phyloP scores from a whole-genome alignment of 2,888 invertebrate species.

The Pterostichus niger region DNA sequence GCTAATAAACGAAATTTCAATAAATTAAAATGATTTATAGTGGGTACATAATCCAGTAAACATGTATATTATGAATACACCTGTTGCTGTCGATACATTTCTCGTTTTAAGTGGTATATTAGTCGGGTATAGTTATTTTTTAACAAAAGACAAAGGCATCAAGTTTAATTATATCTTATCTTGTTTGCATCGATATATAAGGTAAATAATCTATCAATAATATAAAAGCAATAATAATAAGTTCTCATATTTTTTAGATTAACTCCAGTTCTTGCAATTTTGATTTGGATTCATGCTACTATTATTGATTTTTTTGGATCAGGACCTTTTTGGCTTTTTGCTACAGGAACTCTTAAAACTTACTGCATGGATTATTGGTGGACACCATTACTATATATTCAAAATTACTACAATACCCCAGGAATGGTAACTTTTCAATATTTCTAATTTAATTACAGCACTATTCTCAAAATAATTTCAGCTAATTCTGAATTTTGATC shows the following conservation, averaged over 20 bases:
- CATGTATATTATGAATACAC: constrained; percentile 74
- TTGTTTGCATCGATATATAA: constrained; percentile 77
- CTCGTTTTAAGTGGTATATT: constrained; percentile 81
- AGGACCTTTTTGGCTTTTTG: constrained; percentile 51
- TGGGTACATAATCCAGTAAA: background rate
- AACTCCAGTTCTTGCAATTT: constrained; percentile 53
- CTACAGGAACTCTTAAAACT: background rate
- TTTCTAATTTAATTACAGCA: no score
- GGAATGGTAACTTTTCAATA: constrained; percentile 17
- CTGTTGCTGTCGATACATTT: constrained; percentile 83
- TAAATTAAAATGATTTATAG: constrained; percentile 20
- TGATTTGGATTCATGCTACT: constrained; percentile 38
- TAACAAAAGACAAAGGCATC: constrained; percentile 71
- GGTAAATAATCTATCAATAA: constrained; percentile 71
- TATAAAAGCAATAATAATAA: background rate
- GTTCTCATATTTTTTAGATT: constrained; percentile 25
- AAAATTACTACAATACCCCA: constrained; percentile 46
- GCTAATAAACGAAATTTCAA: background rate
- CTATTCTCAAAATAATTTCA: no score
- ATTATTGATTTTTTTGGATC: constrained; percentile 45
- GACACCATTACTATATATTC: constrained; percentile 37
- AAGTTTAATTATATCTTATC: constrained; percentile 73
- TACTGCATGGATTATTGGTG: constrained; percentile 52
- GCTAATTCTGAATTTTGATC: no score
- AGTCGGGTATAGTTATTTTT: constrained; percentile 77